Conservation (phyloP, 2,113 vertebrate genomes). For the Chinchilla lanigera region DNA sequence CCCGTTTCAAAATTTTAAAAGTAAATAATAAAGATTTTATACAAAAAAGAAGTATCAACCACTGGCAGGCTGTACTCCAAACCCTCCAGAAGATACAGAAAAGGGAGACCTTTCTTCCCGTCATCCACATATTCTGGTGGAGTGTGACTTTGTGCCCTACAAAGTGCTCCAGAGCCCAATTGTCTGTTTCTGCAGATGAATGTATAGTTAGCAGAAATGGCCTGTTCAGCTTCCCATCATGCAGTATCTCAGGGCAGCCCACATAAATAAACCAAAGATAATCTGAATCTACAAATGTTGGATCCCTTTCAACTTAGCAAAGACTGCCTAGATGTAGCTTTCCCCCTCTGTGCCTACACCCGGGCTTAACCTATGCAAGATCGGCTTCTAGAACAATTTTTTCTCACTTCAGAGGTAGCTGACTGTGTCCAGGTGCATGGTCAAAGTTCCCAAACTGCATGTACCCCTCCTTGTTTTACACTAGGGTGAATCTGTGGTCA, state of each 20-base stretch:
- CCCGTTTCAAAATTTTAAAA: neutral
- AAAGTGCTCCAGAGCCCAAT: neutral
- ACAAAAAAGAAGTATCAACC: neutral
- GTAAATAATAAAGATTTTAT: neutral
- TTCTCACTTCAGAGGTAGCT: neutral
- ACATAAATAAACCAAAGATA: neutral
- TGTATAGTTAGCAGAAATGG: neutral
- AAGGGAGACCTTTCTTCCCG: neutral
- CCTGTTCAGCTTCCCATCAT: neutral
- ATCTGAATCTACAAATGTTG: neutral
- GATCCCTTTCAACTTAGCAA: neutral
- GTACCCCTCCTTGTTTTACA: neutral
- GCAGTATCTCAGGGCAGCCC: neutral
- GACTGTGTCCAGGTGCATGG: neutral
- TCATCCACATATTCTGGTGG: neutral
- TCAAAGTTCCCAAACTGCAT: neutral
- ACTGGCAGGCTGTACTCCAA: neutral
- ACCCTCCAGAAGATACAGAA: neutral
- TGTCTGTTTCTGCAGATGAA: slow-evolving; percentile 18
- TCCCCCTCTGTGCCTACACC: neutral
- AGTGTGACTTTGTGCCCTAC: neutral
- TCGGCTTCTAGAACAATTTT: neutral
- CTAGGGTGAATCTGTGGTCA: neutral
- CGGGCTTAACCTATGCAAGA: neutral
- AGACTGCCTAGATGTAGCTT: neutral